phyloP scores from a whole-genome alignment of 1,140 invertebrate genomes.

The Megathymus violae region DNA sequence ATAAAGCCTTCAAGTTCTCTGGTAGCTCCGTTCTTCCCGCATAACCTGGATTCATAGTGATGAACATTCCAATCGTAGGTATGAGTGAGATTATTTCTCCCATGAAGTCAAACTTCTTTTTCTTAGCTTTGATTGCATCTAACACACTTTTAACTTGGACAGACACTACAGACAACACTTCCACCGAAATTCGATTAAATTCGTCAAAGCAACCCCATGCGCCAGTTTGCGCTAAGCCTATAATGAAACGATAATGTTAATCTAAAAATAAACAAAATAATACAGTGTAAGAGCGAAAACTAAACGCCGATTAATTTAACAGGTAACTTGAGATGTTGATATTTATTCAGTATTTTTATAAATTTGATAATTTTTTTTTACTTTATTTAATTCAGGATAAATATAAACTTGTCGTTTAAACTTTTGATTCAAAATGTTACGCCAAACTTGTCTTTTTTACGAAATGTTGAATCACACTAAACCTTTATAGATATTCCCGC shows the following conservation, averaged over 20 bases:
- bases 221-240: slow-evolving; percentile 94
- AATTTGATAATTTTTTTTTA: no score
- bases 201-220: slow-evolving; percentile 98
- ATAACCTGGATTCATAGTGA: slow-evolving; percentile 98
- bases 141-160: slow-evolving; percentile 93
- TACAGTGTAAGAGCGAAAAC: no score
- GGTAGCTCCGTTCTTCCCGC: slow-evolving; percentile 96
- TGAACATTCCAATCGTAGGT: slow-evolving; percentile 94
- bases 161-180: slow-evolving; percentile 96
- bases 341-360: no score
- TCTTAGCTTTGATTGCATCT: slow-evolving; percentile 93
- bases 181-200: slow-evolving; percentile 96
- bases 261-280: no score
- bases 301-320: no score
- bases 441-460: no score
- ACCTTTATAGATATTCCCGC: slow-evolving; percentile 98
- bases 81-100: slow-evolving; percentile 91
- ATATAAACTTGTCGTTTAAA: no score
- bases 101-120: slow-evolving; percentile 92
- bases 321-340: no score
- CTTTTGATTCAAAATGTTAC: no score
- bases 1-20: slow-evolving; percentile 95
- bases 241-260: slow-evolving; percentile 4
- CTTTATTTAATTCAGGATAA: no score
- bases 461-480: no score